Evolutionary conservation across 2,888 invertebrate species (phyloP).

Genomic region (Leptodirus hochenwartii): DNA sequence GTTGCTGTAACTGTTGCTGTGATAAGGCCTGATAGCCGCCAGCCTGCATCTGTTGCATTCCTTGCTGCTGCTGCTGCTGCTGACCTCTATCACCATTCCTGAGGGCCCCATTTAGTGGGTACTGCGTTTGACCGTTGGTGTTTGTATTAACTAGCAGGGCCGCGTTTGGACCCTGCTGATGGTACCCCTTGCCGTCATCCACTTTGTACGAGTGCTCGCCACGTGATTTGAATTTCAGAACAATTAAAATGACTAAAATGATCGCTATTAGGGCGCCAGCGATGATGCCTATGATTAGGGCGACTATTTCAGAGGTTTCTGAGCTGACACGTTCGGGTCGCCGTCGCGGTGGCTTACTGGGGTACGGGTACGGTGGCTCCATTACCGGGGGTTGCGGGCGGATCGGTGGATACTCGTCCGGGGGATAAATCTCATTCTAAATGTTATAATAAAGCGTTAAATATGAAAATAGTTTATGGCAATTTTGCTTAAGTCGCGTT

Average conservation of each 20-base stretch:
- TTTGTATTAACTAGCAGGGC: conserved; percentile 46
- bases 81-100: conserved; percentile 30
- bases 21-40: too few relatives aligned
- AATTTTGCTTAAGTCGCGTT: too few relatives aligned
- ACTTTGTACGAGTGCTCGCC: conserved; percentile 87
- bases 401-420: conserved; percentile 8
- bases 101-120: conserved; percentile 31
- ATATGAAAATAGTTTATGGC: too few relatives aligned
- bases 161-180: conserved; percentile 59
- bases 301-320: conserved; percentile 53
- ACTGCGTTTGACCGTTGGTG: conserved; percentile 19
- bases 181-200: conserved; percentile 61
- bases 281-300: conserved; percentile 72
- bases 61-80: conserved; percentile 19
- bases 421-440: too few relatives aligned
- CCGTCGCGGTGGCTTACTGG: conserved; percentile 23
- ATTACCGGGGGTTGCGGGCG: conserved; percentile 21
- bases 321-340: conserved; percentile 37
- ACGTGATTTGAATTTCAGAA: conserved; percentile 72
- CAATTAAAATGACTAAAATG: conserved; percentile 74
- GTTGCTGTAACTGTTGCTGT: too few relatives aligned
- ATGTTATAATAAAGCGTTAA: too few relatives aligned
- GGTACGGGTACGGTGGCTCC: conserved; percentile 23
- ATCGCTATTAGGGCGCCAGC: conserved; percentile 82
- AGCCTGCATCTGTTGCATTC: conserved; percentile 15